Conservation (phyloP, 2,113 vertebrate genomes). For the Eclectus roratus region DNA sequence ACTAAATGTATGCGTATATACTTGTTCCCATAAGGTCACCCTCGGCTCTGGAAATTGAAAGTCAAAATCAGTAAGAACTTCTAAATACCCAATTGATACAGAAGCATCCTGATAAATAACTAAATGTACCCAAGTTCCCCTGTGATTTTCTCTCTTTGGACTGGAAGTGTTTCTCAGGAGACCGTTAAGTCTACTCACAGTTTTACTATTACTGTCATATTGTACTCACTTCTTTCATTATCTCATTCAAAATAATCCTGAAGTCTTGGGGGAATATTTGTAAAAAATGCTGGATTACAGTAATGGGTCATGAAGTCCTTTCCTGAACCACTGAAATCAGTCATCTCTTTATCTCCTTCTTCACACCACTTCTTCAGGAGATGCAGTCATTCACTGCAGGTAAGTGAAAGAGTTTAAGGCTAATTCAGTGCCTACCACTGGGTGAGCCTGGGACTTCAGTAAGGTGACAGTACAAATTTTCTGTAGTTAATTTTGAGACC, state of each 20-base stretch:
- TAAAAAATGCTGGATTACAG: not conserved
- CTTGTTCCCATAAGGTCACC: not conserved
- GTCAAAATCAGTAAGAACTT: not conserved
- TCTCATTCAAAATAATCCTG: not conserved
- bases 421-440: not conserved
- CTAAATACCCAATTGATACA: not conserved
- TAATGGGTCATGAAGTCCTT: not conserved
- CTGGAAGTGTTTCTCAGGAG: not conserved
- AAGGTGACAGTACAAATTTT: not conserved
- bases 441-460: not conserved
- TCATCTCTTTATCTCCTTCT: not conserved
- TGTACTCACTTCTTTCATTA: not conserved
- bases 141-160: not conserved
- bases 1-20: not conserved
- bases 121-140: not conserved
- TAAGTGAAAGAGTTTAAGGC: not conserved
- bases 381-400: not conserved
- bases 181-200: not conserved
- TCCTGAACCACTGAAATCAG: not conserved
- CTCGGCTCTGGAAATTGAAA: not conserved
- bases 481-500: not conserved
- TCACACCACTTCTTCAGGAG: not conserved
- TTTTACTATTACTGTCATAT: not conserved
- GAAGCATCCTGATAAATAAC: not conserved
- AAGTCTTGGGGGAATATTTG: not conserved